Base-by-base conservation (phyloP, 2,113 vertebrate species). In the Thamnaconus septentrionalis region DNA sequence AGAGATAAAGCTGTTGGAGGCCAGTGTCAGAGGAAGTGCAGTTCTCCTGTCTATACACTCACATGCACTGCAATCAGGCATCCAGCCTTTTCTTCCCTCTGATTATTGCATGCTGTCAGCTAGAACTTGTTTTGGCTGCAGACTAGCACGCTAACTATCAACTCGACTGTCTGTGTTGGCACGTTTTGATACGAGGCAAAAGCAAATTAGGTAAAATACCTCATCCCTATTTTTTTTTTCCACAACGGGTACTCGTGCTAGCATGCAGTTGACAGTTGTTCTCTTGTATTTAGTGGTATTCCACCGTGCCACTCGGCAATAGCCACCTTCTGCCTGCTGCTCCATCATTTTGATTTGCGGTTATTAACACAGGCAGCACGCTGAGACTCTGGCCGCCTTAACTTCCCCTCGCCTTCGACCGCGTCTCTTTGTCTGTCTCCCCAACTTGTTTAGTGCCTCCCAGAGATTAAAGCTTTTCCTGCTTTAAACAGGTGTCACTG, bases 401-500 rank as follows among this genome's bases (percentile, higher is more conserved):
- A 64, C 79, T 86, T 84, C 81, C 81, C 75, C 64, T 80, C 62
- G 60, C 46, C 69, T 79, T 71, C 73, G 56, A 72, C 75, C 73
- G 75, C 71, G 79, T 81, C 87, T 88, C 70, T 67, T 64, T 79
- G 80, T 91, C 84, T 85, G 75, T 75, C 66, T 84, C 69, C 66
- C 12, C 53, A 75, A 83, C 87, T 87, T 75, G 78, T 86, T 87
- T 87, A 82, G 84, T 87, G 80, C 81, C 76, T 88, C 71, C 62
- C 63, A 79, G 87, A 89, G 84, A 91, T 87, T 88, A 86, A 88
- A 89, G 88, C 87, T 83, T 88, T 86, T 81, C 82, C 87, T 87
- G 83, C 79, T 85, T 86, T 83, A 91, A 90, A 91, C 90, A 90
- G 91, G 91, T 93, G 91, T 91, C 82, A 75, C 87, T 85, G 85